Evolutionary conservation across 1,140 invertebrate species (phyloP).

Genomic region (Tyrophagus putrescentiae): DNA sequence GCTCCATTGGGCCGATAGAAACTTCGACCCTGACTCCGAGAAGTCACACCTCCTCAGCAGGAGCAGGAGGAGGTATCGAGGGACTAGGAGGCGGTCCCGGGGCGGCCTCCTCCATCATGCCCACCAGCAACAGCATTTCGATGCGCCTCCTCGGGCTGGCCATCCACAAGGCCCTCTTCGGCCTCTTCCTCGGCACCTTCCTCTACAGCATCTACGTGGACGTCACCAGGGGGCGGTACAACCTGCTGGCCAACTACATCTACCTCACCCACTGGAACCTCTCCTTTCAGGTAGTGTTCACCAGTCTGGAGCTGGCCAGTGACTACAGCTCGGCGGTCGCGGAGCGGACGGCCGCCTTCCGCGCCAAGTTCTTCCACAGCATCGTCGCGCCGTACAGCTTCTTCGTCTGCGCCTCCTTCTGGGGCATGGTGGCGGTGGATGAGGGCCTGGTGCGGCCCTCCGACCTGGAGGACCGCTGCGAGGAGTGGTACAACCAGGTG

Average conservation of each 20-base stretch:
- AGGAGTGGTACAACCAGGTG: slow-evolving; percentile 9
- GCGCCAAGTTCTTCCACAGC: background rate
- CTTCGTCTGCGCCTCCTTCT: background rate
- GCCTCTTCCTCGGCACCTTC: background rate
- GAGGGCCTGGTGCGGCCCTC: background rate
- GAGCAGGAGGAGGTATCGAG: too few species aligned
- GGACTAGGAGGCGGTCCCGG: too few species aligned
- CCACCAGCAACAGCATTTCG: too few species aligned
- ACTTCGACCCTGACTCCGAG: too few species aligned
- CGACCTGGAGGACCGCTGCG: background rate
- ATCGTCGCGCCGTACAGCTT: background rate
- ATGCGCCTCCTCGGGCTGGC: too few species aligned
- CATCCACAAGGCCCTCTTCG: background rate
- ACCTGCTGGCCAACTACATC: background rate
- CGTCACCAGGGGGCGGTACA: too few species aligned
- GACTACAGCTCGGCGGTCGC: background rate
- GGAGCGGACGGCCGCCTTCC: background rate
- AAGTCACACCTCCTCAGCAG: too few species aligned
- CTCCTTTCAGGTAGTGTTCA: slow-evolving; percentile 13
- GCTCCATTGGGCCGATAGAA: too few species aligned
- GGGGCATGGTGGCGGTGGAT: background rate
- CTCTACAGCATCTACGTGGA: background rate
- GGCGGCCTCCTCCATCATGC: too few species aligned
- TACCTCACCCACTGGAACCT: slow-evolving; percentile 17
- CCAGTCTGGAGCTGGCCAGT: background rate